These are phyloP conservation scores for Empidonax alnorum DNA, from an alignment of 2,113 vertebrate species.

Conservation along the genomic window DNA sequence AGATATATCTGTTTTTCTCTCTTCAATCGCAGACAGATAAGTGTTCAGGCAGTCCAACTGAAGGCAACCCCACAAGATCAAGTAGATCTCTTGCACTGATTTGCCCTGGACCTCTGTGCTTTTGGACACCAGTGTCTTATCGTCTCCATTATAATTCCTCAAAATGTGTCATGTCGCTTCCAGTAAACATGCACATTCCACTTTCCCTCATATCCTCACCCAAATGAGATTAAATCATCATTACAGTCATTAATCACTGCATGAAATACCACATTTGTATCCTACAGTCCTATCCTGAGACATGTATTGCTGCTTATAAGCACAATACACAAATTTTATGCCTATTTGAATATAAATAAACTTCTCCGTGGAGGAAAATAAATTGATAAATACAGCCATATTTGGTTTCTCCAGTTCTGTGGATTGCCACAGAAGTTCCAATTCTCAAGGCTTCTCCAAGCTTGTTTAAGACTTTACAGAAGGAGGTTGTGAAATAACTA, in stretches of 20 bases:
- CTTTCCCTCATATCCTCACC: neutral
- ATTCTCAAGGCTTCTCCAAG: neutral
- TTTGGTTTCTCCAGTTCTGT: neutral
- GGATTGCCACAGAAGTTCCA: neutral
- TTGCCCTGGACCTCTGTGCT: neutral
- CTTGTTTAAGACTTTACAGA: neutral
- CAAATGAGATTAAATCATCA: neutral
- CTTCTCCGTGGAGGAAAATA: neutral
- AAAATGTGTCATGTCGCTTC: neutral
- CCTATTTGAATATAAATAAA: neutral
- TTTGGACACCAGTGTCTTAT: neutral
- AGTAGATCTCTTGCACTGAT: neutral
- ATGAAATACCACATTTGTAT: neutral
- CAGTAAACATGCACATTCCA: neutral
- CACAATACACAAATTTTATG: neutral
- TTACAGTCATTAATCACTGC: neutral
- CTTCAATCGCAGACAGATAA: neutral
- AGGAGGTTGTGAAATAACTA: neutral
- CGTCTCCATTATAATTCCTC: neutral
- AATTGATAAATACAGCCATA: neutral
- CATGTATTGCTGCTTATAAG: neutral
- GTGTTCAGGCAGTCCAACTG: neutral
- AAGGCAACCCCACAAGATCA: neutral
- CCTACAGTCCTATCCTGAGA: neutral
- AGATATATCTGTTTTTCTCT: neutral